These are phyloP conservation scores for Cantharis lateralis DNA, from an alignment of 2,888 invertebrate species.

Conservation along the genomic window DNA sequence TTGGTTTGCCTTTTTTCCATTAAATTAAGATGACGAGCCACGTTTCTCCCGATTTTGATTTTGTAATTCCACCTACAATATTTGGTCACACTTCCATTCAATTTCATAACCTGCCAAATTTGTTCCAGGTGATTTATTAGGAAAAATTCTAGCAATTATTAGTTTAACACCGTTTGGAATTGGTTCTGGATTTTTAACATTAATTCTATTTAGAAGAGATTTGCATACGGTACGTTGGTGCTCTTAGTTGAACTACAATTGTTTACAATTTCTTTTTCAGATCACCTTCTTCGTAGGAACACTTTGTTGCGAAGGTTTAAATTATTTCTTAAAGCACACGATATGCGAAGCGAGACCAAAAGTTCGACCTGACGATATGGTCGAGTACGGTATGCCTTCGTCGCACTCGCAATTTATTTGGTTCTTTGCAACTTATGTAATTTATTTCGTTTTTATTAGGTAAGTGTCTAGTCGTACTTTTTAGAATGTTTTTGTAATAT, in stretches of 20 bases:
- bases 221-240: conserved; percentile 78
- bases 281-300: conserved; percentile 84
- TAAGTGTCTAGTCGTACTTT: conserved; percentile 51
- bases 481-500: not conserved
- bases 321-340: conserved; percentile 79
- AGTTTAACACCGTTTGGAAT: conserved; percentile 85
- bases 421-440: conserved; percentile 86
- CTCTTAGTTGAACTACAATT: not conserved
- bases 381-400: conserved; percentile 90
- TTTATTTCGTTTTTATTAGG: conserved; percentile 86
- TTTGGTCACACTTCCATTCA: conserved; percentile 1
- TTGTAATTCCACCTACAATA: not conserved
- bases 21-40: not conserved
- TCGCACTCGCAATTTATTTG: conserved; percentile 90
- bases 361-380: conserved; percentile 67
- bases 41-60: not conserved
- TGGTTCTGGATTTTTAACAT: conserved; percentile 78
- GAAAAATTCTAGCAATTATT: conserved; percentile 79
- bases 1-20: not conserved
- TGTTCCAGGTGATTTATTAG: conserved; percentile 76
- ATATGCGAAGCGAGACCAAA: conserved; percentile 82
- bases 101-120: conserved; percentile 29
- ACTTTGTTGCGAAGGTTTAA: conserved; percentile 75
- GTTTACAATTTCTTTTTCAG: conserved; percentile 59
- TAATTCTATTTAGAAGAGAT: conserved; percentile 87